These are phyloP conservation scores for Endotricha flammealis DNA, from an alignment of 2,888 invertebrate genomes.

Conservation along the genomic window DNA sequence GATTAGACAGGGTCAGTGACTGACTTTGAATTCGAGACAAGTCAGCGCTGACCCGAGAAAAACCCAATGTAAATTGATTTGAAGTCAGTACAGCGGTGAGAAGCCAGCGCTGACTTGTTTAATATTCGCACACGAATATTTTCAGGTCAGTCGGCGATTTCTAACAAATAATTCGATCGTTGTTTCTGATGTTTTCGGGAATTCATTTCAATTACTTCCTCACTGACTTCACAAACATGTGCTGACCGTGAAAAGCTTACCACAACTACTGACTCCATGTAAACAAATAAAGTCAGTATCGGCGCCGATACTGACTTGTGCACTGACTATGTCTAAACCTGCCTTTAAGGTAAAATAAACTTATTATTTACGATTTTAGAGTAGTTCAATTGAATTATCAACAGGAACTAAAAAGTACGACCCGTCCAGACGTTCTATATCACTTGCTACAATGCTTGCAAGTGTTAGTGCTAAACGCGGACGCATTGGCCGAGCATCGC, in stretches of 20 bases:
- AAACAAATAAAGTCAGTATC: neutral
- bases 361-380: no score
- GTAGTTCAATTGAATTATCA: slow-evolving; percentile 8
- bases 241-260: neutral
- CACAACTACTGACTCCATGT: neutral
- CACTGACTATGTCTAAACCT: neutral
- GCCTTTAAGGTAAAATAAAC: neutral
- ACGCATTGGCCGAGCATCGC: slow-evolving; percentile 93
- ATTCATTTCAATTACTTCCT: slow-evolving; percentile 3
- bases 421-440: slow-evolving; percentile 95
- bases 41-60: no score
- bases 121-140: no score
- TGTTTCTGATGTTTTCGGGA: slow-evolving; percentile 4
- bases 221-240: slow-evolving; percentile 2
- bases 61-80: no score
- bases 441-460: slow-evolving; percentile 95
- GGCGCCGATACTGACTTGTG: slow-evolving; percentile 1
- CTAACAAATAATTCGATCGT: neutral
- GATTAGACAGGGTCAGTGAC: no score
- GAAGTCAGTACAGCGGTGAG: no score
- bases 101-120: no score
- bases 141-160: no score
- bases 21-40: no score
- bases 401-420: slow-evolving; percentile 87
- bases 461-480: slow-evolving; percentile 93